Percentiles rank a stretch among this genome's conserved stretches.
These are phyloP conservation scores for Lutjanus argentimaculatus DNA, from an alignment of 2,797 vertebrate genomes.

Conservation along the genomic window DNA sequence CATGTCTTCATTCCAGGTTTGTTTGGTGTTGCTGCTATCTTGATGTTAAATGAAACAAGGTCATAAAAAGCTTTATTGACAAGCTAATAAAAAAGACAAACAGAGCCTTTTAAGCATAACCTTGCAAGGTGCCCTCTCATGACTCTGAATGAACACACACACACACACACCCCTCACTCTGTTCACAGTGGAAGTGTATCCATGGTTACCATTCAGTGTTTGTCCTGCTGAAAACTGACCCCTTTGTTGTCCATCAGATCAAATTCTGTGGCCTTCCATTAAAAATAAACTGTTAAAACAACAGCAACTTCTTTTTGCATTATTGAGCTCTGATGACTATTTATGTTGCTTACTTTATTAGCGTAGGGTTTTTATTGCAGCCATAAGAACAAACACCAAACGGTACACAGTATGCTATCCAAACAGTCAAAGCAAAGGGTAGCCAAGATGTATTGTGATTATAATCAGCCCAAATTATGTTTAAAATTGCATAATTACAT, in stretches of 20 bases:
- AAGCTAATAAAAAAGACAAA: slow-evolving; percentile 48
- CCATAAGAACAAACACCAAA: not conserved
- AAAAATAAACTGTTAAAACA: not conserved
- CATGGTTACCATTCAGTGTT: slow-evolving; percentile 7
- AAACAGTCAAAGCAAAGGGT: not conserved
- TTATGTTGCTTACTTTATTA: not conserved
- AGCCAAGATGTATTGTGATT: not conserved
- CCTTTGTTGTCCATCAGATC: not conserved
- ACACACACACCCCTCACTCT: not conserved
- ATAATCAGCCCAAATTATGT: too few relatives aligned
- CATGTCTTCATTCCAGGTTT: slow-evolving; percentile 31
- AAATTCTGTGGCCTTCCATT: not conserved
- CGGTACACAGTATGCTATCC: not conserved
- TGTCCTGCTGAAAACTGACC: not conserved
- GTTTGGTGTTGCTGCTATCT: slow-evolving; percentile 25
- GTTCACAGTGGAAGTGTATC: not conserved
- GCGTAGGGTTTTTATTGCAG: not conserved
- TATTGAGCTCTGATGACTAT: slow-evolving; percentile 1
- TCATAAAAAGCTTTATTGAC: slow-evolving; percentile 46
- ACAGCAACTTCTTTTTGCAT: not conserved
- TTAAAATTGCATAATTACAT: too few relatives aligned
- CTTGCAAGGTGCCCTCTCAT: slow-evolving; percentile 21
- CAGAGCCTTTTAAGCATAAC: slow-evolving; percentile 19
- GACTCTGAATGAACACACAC: not conserved
- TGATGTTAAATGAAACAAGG: slow-evolving; percentile 25